Base-by-base conservation (phyloP, 2,113 vertebrate genomes). In the Pangasianodon hypophthalmus region DNA sequence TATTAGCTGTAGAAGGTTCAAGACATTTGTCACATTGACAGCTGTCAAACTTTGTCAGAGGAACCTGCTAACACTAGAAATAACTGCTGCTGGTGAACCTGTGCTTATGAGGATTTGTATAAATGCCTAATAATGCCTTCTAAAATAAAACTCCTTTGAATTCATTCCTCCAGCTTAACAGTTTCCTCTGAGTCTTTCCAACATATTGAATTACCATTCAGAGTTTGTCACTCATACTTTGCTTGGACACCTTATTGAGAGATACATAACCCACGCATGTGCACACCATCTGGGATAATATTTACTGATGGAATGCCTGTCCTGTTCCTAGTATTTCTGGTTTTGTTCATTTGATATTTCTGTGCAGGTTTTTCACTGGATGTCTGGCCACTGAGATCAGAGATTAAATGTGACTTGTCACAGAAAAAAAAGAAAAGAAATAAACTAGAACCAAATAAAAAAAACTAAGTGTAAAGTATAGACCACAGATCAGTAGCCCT, bases 121-220 rank as follows among this genome's bases (percentile, higher is more conserved):
- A 89, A 84, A 86, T 87, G 60, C 48, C 29, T 77, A 87, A 87
- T 91, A 92, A 87, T 82, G 52, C 88, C 84, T 93, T 91, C 86
- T 91, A 89, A 91, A 90, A 92, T 85, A 52, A n/a, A 75, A 90
- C 90, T 89, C 81, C 82, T 80, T 26, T 75, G 60, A 77, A 92
- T 32, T 62, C 32, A 84, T 73, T 50, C 75, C 69, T 88, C 83
- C 77, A 84, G 81, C 87, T 91, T 84, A 56, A 92, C 52, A 69
- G 79, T 88, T 92, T 93, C 90, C 84, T 83, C 24, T 24, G 48
- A 32, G 48, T 14, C 79, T 91, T 54, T 88, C 82, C 87, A 91
- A 91, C 91, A 94, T 93, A 91, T 93, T 94, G 92, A 94, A 91
- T 93, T 92, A 92, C 88, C 91, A 87, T 91, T 88, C 89, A 58